Percentiles rank a stretch among this genome's conserved stretches.
phyloP scores from a whole-genome alignment of 1,140 invertebrate species.

The Brachionus paranguensis region DNA sequence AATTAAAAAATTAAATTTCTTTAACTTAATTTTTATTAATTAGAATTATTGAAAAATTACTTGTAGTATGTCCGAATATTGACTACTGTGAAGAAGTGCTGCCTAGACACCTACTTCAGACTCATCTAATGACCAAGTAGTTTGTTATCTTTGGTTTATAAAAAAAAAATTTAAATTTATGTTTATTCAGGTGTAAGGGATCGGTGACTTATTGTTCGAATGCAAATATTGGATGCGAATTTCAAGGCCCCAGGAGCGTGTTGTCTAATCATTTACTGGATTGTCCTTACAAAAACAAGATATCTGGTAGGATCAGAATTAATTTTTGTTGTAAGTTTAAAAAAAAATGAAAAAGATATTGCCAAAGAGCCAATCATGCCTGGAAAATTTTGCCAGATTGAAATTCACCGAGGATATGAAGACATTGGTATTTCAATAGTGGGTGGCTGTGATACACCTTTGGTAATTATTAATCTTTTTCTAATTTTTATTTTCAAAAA shows the following conservation, averaged over 20 bases:
- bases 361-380: slow-evolving; percentile 51
- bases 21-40: neutral
- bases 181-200: slow-evolving; percentile 49
- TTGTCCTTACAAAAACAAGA: slow-evolving; percentile 50
- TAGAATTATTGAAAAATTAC: slow-evolving; percentile 58
- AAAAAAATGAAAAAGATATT: neutral
- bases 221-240: slow-evolving; percentile 53
- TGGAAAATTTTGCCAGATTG: slow-evolving; percentile 58
- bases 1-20: no score
- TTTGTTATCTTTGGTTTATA: neutral
- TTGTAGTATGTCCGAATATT: slow-evolving; percentile 58
- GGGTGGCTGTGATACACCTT: slow-evolving; percentile 59
- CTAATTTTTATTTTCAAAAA: neutral
- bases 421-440: slow-evolving; percentile 58
- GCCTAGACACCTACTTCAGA: slow-evolving; percentile 56
- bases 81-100: slow-evolving; percentile 56
- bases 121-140: slow-evolving; percentile 51
- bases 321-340: neutral
- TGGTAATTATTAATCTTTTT: slow-evolving; percentile 50
- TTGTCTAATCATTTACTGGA: slow-evolving; percentile 54
- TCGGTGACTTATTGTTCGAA: slow-evolving; percentile 51
- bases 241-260: slow-evolving; percentile 54
- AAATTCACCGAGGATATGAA: slow-evolving; percentile 53
- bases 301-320: slow-evolving; percentile 28
- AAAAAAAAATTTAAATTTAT: neutral